Evolutionary conservation across 2,113 vertebrate species (phyloP), one percentile per base, ranked within the genome.

Genomic region (Oriolus oriolus): DNA sequence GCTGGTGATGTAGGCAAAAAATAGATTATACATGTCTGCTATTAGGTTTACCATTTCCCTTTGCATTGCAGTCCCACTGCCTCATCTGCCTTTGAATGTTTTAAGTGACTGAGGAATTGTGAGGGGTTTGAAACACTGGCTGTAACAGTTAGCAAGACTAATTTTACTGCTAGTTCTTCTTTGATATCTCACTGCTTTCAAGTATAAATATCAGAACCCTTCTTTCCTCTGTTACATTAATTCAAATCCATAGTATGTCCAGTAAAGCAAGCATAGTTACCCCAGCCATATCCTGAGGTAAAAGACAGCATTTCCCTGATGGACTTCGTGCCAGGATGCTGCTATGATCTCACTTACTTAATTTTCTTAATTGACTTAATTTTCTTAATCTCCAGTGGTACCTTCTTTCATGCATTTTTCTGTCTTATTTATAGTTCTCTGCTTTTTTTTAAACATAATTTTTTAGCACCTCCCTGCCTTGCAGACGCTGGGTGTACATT

Each of bases 41-140:
- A 80, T 37, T 89, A 84, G 28, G 12, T 80, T 81, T 93, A 57
- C 80, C 8, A 71, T 91, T 69, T 70, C 44, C 54, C 33, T 92
- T 65, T 9, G 30, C 93, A 63, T 14, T 84, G 35, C 41, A 56
- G 24, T 75, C 30, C 42, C 63, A 79, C 70, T 95, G 88, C 70
- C 61, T 97, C 79, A 86, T 64, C 95, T 92, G 70, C 88, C 45
- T 85, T 91, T 74, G 90, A 95, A 96, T 65, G 90, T 11, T 83
- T 78, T 92, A 91, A 96, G 37, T 64, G 87, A 91, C 86, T 61
- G 49, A 60, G 57, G 28, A 95, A 90, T 85, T 92, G 85, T 13
- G 37, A 84, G 77, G 59, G 93, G 49, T 85, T 89, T 90, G 57
- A 83, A 85, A 89, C 31, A 75, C 22, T 66, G 89, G n/a, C 57